Conservation (phyloP, 2,888 invertebrate species). For the Zootermopsis nevadensis region DNA sequence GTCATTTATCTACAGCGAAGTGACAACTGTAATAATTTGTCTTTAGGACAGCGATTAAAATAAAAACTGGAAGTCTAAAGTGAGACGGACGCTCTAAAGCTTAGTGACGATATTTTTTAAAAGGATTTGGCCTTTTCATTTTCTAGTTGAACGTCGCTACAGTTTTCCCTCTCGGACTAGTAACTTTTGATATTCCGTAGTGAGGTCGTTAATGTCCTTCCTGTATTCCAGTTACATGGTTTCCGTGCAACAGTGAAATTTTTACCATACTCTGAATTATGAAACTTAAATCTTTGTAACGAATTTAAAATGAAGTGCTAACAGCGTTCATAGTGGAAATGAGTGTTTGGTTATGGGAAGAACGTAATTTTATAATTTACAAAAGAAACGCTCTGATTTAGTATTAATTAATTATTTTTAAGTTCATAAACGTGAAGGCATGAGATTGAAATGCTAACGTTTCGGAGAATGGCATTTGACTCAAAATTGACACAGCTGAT, state of each 20-base stretch:
- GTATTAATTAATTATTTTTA: too few relatives aligned
- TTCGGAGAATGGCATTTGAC: too few relatives aligned
- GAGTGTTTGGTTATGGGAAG: too few relatives aligned
- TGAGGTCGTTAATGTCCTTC: constrained; percentile 7
- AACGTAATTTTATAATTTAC: too few relatives aligned
- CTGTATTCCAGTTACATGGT: not conserved
- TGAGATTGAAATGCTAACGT: too few relatives aligned
- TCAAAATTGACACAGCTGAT: too few relatives aligned
- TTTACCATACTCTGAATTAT: not conserved
- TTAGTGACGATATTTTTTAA: not conserved
- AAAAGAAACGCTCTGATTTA: too few relatives aligned
- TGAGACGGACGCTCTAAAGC: not conserved
- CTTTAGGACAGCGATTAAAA: constrained; percentile 12
- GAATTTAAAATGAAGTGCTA: too few relatives aligned
- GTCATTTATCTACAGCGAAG: not conserved
- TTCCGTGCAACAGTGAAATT: not conserved
- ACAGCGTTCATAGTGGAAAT: too few relatives aligned
- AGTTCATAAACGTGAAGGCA: too few relatives aligned
- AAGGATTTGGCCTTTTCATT: not conserved
- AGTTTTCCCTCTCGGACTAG: not conserved
- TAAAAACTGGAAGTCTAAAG: not conserved
- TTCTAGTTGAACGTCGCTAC: not conserved
- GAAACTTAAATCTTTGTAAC: not conserved
- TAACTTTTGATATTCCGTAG: constrained; percentile 4
- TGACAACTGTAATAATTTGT: not conserved